A percentile compares a stretch with the other conserved stretches of the same genome.
phyloP scores from a whole-genome alignment of 2,113 vertebrate genomes.

The Okapia johnstoni region DNA sequence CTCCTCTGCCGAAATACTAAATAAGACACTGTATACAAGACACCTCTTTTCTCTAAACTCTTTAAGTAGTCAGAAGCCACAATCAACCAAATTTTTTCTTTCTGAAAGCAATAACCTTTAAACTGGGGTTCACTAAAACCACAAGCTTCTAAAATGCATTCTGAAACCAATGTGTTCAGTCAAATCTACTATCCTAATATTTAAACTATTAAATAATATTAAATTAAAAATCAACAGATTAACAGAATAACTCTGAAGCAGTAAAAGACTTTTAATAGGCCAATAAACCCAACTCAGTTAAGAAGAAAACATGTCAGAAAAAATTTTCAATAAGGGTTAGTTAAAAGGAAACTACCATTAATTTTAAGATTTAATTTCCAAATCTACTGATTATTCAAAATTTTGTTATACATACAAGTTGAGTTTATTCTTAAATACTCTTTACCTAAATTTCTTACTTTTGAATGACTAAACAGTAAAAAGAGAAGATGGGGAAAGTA shows the following conservation, averaged over 20 bases:
- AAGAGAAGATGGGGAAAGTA: neutral
- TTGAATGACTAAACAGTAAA: neutral
- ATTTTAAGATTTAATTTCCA: conserved; percentile 3
- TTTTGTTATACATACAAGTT: neutral
- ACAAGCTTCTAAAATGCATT: neutral
- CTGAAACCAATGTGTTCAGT: conserved; percentile 9
- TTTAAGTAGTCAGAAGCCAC: neutral
- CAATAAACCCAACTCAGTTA: neutral
- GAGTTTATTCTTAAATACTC: conserved; percentile 9
- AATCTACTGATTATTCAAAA: conserved; percentile 11
- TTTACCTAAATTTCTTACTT: neutral
- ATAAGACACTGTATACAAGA: neutral
- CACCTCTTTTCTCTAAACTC: neutral
- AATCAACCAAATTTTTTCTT: neutral
- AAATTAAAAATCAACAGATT: conserved; percentile 3
- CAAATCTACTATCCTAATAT: neutral
- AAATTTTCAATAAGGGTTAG: neutral
- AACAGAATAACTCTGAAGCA: neutral
- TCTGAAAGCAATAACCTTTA: neutral
- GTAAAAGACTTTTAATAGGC: neutral
- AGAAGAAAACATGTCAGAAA: neutral
- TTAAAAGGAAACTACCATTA: neutral
- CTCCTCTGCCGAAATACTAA: neutral
- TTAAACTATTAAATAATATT: neutral
- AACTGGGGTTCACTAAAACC: neutral